Percentiles rank a stretch among this genome's conserved stretches.
These are phyloP conservation scores for Eupithecia subfuscata DNA, from an alignment of 2,888 invertebrate species.

Conservation along the genomic window DNA sequence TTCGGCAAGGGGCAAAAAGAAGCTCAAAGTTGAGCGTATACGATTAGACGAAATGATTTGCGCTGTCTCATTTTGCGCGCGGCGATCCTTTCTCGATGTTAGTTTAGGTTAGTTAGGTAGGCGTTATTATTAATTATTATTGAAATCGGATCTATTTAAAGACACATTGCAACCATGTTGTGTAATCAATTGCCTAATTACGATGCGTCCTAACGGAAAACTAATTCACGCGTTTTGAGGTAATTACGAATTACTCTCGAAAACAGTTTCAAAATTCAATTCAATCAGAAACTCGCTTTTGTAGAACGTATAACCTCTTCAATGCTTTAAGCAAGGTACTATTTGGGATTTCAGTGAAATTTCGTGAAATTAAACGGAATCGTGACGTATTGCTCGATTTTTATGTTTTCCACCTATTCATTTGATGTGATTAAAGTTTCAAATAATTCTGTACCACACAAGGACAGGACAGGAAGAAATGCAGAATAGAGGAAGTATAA, in stretches of 20 bases:
- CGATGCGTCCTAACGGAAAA: not conserved
- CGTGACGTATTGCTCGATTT: not conserved
- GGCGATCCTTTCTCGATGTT: slow-evolving; percentile 23
- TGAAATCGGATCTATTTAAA: slow-evolving; percentile 16
- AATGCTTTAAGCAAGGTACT: not conserved
- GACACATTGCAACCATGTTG: not conserved
- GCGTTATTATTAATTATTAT: slow-evolving; percentile 32
- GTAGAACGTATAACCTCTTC: not conserved
- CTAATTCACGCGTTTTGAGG: not conserved
- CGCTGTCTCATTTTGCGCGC: slow-evolving; percentile 21
- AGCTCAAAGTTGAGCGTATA: slow-evolving; percentile 34
- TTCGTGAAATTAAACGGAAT: not conserved
- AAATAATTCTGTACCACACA: not conserved
- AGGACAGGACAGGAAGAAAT: no score
- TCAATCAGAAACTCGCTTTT: not conserved
- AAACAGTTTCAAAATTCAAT: not conserved
- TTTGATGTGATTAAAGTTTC: not conserved
- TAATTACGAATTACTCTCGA: not conserved
- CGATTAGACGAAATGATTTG: slow-evolving; percentile 21
- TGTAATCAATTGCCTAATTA: not conserved
- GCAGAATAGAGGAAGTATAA: no score
- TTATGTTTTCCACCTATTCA: not conserved
- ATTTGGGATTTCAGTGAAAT: not conserved
- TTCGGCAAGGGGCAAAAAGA: not conserved
- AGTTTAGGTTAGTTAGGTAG: slow-evolving; percentile 33